Percentiles rank a stretch among this genome's conserved stretches.
Conservation (phyloP, 1,140 invertebrate species). For the Zaprionus inermis region DNA sequence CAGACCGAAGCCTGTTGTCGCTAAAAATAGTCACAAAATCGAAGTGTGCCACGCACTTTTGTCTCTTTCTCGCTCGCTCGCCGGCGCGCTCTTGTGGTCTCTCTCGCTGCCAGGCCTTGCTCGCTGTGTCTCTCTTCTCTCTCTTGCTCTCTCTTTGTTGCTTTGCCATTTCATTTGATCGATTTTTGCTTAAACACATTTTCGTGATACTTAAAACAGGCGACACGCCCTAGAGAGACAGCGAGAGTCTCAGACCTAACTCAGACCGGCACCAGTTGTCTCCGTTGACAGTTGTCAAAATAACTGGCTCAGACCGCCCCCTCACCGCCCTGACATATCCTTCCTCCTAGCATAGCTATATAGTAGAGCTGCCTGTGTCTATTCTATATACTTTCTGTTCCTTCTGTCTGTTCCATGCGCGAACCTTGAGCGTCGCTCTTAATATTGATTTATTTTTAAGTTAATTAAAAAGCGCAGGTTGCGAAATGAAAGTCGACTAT, state of each 20-base stretch:
- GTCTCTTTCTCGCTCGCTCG: not conserved
- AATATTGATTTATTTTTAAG: slow-evolving; percentile 72
- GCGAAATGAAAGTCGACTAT: slow-evolving; percentile 40
- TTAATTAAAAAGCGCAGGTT: slow-evolving; percentile 68
- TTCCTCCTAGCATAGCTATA: too few species aligned
- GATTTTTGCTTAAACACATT: slow-evolving; percentile 59
- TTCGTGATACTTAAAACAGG: slow-evolving; percentile 32
- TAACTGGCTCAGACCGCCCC: slow-evolving; percentile 30
- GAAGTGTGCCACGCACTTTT: slow-evolving; percentile 57
- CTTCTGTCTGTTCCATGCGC: not conserved
- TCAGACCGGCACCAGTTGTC: not conserved
- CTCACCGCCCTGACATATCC: not conserved
- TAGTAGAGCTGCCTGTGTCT: slow-evolving; percentile 33
- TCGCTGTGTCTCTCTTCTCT: slow-evolving; percentile 1
- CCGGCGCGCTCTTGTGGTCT: not conserved
- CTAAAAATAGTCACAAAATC: slow-evolving; percentile 68
- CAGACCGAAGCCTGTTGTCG: slow-evolving; percentile 2
- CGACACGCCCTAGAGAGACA: slow-evolving; percentile 2
- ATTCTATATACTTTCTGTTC: slow-evolving; percentile 3
- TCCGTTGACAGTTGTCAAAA: slow-evolving; percentile 59
- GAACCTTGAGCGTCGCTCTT: slow-evolving; percentile 58
- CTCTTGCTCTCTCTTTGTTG: slow-evolving; percentile 6
- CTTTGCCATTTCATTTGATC: slow-evolving; percentile 60
- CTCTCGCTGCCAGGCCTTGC: not conserved
- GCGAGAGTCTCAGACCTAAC: not conserved